Base-by-base conservation (phyloP, 2,113 vertebrate species). In the Protobothrops mucrosquamatus region DNA sequence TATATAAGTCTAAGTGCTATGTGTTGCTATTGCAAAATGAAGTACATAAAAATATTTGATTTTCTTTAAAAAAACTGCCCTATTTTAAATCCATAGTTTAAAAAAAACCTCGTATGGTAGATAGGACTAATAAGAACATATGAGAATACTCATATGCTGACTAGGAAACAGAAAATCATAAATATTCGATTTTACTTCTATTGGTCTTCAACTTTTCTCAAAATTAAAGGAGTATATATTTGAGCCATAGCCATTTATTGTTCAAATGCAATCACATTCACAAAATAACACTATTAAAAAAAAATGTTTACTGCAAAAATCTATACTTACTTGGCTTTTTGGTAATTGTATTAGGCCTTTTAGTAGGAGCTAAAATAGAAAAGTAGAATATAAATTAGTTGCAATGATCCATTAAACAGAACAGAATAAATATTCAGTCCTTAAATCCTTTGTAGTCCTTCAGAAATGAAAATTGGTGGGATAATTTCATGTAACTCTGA, bases 241-340 rank as follows among this genome's bases (percentile, higher is more conserved):
- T 81, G 74, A 43, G 43, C 34, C 34, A 43, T 9, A 81, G 34
- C 74, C 18, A 61, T 26, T 24, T 64, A 86, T 90, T 43, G 26
- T 9, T 29, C 48, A 85, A 43, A 52, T 54, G 2, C 34, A 90
- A 46, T 14, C 56, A 34, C 3, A 6, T 46, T 86, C 2, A 20
- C 26, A 85, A 6, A 92, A 52, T 2, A 91, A 93, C 91, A 5
- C 92, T 51, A 39, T 90, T 55, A 23, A 39, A 39, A 74, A 74
- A 81, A 39, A 9, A 39, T 34, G 11, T 34, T 94, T 59, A 91
- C 26, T 91, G 18, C 34, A 46, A 89, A 93, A 87, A 29, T 46
- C 56, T 93, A 93, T 87, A 96, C 94, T 0, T 1, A 93, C 54
- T 4, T 52, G 96, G 87, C 22, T 94, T 96, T 87, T 0, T 54